Evolutionary conservation across 2,113 vertebrate species (phyloP).

Genomic region (Chaetops frenatus): DNA sequence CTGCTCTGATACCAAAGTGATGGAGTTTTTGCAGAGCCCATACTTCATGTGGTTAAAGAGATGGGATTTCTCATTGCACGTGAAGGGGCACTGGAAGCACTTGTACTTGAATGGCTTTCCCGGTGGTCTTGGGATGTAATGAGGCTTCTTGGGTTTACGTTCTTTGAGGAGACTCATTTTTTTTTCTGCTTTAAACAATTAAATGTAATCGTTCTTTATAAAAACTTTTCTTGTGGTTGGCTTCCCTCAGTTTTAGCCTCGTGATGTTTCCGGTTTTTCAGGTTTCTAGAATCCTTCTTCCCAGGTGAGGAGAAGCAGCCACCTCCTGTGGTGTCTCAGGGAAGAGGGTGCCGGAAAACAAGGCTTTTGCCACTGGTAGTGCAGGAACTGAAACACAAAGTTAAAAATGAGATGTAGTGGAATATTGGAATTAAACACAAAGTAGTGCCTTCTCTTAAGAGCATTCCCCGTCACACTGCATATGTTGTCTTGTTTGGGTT

Average conservation of each 20-base stretch:
- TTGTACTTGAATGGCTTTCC: constrained; percentile 98
- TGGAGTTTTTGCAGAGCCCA: constrained; percentile 95
- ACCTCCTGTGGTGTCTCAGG: background rate
- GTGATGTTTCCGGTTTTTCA: constrained; percentile 39
- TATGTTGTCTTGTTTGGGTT: background rate
- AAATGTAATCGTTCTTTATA: background rate
- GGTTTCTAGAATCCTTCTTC: constrained; percentile 18
- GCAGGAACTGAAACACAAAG: constrained; percentile 57
- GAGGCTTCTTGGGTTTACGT: constrained; percentile 95
- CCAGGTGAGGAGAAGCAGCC: background rate
- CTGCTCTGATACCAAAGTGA: constrained; percentile 88
- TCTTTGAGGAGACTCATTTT: constrained; percentile 85
- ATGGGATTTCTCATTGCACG: constrained; percentile 97
- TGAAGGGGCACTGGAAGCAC: constrained; percentile 98
- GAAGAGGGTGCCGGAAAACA: background rate
- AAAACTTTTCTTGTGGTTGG: background rate
- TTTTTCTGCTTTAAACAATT: constrained; percentile 36
- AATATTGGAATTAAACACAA: background rate
- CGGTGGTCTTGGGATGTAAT: constrained; percentile 93
- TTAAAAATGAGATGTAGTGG: background rate
- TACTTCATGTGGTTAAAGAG: constrained; percentile 99
- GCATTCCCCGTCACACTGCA: rapidly evolving
- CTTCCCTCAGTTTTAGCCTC: background rate
- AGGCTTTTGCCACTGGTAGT: background rate
- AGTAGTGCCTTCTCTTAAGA: background rate